Conservation (phyloP, 2,888 invertebrate species). For the Eupithecia subfuscata region DNA sequence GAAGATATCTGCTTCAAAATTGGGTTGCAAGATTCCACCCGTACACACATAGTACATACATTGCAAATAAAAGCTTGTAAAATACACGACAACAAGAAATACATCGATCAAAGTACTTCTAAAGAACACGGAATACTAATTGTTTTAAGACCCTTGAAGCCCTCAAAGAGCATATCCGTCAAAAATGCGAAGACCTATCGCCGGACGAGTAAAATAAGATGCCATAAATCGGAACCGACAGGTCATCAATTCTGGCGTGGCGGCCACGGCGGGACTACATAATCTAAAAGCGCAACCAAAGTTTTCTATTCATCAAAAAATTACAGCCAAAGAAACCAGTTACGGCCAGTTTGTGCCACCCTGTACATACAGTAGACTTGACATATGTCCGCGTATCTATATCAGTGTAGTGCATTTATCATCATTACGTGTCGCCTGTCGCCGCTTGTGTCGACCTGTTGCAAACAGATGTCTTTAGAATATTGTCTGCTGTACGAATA, state of each 20-base stretch:
- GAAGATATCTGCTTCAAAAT: no score
- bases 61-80: no score
- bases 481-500: not conserved
- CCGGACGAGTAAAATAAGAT: not conserved
- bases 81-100: no score
- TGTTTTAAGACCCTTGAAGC: no score
- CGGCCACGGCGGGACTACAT: no score
- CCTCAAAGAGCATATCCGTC: not conserved
- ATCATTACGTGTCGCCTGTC: conserved; percentile 9
- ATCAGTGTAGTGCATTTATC: not conserved
- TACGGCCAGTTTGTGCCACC: not conserved
- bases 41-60: no score
- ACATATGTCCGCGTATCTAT: not conserved
- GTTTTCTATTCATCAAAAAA: not conserved
- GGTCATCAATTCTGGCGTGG: not conserved
- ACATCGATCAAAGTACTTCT: no score
- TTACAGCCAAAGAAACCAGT: not conserved
- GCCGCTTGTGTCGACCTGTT: conserved; percentile 8
- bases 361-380: not conserved
- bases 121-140: no score
- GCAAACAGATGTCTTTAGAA: conserved; percentile 5
- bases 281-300: not conserved
- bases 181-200: not conserved
- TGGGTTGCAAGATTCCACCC: no score
- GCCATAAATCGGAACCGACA: not conserved